Base-by-base conservation (phyloP, 2,113 vertebrate species). In the Otocyon megalotis region DNA sequence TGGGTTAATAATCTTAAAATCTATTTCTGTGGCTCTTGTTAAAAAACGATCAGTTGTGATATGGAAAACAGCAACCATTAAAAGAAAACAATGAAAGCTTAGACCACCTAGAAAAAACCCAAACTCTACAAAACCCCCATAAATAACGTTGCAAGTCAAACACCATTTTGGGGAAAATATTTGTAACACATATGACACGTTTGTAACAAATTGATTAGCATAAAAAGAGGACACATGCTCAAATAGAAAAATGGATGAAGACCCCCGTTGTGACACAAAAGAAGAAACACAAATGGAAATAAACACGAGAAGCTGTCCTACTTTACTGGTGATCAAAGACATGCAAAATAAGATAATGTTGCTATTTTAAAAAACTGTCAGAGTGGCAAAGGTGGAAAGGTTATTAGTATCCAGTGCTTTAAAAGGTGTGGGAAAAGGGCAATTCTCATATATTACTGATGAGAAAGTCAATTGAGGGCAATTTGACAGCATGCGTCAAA, bases 1-100 rank as follows among this genome's bases (percentile, higher is more conserved):
- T 96, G 79, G 50, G 83, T 93, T 97, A 97, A 97, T 97, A 91
- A 96, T 97, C 79, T 92, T 96, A 97, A 97, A 96, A 93, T 96
- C 37, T 90, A 69, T 96, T 97, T 96, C 77, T 95, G 56, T 62
- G 84, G 65, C 37, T 89, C 83, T 95, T 95, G 94, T 97, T 96
- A 97, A 94, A 95, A 97, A 90, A 90, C 5, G 92, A 95, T 97
- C 97, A 96, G 82, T 79, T 93, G 72, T 88, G 72, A 94, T 50
- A 92, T 65, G 22, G 69, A 94, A 96, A 74, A 65, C 67, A 97
- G 69, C 96, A 93, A 80, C 30, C 82, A 74, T 95, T 94, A 93
- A 96, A 91, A 94, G 82, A 53, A 93, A 96, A 85, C 76, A 97
- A 86, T 93, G 72, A 97, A 94, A 89, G 50, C 86, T 96, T 92